Evolutionary conservation across 2,113 vertebrate species (phyloP).

Genomic region (Marmota monax): DNA sequence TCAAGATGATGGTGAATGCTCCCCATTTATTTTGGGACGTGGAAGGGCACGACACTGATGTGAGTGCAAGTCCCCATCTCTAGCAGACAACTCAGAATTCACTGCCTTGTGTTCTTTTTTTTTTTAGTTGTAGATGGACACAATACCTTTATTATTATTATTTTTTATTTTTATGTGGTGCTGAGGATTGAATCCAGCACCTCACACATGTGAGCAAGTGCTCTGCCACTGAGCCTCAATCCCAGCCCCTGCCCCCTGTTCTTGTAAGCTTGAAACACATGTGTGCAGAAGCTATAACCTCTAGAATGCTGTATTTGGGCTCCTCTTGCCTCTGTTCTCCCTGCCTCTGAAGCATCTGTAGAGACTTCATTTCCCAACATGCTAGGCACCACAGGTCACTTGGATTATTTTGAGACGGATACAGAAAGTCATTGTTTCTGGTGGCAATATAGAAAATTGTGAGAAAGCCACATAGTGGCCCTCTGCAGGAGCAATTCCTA

Average conservation of each 20-base stretch:
- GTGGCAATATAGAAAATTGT: background rate
- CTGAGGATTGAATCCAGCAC: no score
- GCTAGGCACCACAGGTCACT: background rate
- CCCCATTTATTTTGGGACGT: background rate
- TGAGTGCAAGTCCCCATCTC: background rate
- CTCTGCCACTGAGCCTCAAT: no score
- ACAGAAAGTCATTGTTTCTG: background rate
- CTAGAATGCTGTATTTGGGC: background rate
- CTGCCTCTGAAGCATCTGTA: background rate
- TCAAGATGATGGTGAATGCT: background rate
- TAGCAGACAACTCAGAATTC: background rate
- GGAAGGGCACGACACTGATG: background rate
- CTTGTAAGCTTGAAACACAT: background rate
- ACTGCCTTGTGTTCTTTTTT: no score
- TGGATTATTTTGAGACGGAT: background rate
- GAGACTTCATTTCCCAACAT: constrained; percentile 30
- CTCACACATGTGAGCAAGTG: no score
- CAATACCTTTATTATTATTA: no score
- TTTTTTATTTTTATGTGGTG: no score
- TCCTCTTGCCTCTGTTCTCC: background rate
- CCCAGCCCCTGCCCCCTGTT: background rate
- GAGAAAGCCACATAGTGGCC: background rate
- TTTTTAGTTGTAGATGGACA: no score
- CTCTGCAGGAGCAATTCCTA: background rate
- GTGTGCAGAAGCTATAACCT: background rate